Percentiles rank a stretch among this genome's conserved stretches.
Conservation (phyloP, 2,888 invertebrate species). For the Metallyticus violacea region DNA sequence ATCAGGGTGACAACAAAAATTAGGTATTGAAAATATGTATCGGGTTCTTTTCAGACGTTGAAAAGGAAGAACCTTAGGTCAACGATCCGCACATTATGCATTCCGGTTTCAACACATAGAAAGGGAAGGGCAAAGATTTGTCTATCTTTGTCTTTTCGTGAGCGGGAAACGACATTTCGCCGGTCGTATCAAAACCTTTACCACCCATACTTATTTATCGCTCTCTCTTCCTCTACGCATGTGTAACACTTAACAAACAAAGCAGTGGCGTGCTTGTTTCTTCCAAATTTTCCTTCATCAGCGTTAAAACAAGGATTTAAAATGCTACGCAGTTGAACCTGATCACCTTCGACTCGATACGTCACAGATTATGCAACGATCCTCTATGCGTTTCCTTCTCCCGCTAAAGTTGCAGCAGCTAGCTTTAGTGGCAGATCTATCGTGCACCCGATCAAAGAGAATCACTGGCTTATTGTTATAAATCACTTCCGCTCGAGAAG, state of each 20-base stretch:
- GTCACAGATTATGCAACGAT: not conserved
- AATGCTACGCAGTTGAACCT: not conserved
- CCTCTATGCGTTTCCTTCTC: too few species aligned
- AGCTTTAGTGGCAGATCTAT: not conserved
- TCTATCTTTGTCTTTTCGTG: not conserved
- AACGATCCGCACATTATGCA: not conserved
- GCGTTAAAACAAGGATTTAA: not conserved
- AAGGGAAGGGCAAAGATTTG: not conserved
- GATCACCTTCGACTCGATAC: not conserved
- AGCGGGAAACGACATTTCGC: too few species aligned
- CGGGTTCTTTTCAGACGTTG: not conserved
- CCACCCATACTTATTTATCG: not conserved
- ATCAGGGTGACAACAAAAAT: not conserved
- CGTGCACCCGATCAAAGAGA: too few species aligned
- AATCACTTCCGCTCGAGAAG: too few species aligned
- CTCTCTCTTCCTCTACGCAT: not conserved
- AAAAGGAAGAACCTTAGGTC: not conserved
- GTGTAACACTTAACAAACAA: not conserved
- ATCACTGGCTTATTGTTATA: not conserved
- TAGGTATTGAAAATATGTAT: not conserved
- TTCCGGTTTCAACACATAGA: not conserved
- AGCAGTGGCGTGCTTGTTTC: not conserved
- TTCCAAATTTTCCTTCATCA: not conserved
- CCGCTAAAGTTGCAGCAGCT: too few species aligned
- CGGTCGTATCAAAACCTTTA: not conserved